phyloP scores from a whole-genome alignment of 2,113 vertebrate species.

The Mobula hypostoma region DNA sequence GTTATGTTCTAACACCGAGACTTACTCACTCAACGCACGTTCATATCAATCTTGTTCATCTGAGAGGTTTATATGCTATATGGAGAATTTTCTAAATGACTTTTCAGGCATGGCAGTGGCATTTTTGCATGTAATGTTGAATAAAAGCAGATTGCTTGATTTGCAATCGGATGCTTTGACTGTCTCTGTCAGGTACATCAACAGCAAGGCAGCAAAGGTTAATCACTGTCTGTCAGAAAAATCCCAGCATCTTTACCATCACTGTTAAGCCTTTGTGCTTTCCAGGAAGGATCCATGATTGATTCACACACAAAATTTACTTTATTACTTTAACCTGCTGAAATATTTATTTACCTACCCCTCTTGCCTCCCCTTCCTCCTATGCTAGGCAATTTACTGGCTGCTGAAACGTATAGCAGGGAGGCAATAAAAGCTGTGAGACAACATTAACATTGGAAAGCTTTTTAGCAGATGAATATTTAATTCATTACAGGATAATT shows the following conservation, averaged over 20 bases:
- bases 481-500: slow-evolving; percentile 10
- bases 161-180: not conserved
- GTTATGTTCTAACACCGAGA: not conserved
- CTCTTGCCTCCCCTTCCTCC: not conserved
- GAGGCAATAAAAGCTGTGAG: not conserved
- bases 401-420: not conserved
- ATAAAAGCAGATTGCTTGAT: not conserved
- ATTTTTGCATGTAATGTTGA: not conserved
- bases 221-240: not conserved
- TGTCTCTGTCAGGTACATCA: not conserved
- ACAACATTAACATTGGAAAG: not conserved
- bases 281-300: slow-evolving; percentile 1
- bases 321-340: not conserved
- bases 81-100: too few relatives aligned
- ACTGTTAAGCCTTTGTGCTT: not conserved
- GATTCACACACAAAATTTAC: not conserved
- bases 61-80: too few relatives aligned
- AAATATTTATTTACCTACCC: not conserved
- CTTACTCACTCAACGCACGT: not conserved
- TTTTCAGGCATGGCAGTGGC: not conserved
- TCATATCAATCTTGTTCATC: too few relatives aligned
- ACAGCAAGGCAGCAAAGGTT: not conserved
- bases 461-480: slow-evolving; percentile 24
- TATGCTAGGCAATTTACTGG: not conserved
- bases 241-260: not conserved